Percentiles rank a stretch among this genome's conserved stretches.
Evolutionary conservation across 2,888 invertebrate genomes (phyloP).

Genomic region (Mythimna pallens): DNA sequence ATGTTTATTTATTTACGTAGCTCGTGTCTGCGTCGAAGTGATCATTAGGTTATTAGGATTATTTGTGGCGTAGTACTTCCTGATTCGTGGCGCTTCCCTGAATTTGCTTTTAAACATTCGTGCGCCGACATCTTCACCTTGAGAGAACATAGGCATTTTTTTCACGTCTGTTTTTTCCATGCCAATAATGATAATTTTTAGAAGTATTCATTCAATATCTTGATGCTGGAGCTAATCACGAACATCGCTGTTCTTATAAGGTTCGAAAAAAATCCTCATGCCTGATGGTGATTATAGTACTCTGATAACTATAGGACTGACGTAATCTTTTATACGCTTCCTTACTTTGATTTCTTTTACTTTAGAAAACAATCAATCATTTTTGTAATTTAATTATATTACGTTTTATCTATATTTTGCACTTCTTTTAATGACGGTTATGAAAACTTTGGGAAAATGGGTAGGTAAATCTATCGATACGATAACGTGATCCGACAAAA

Average conservation of each 20-base stretch:
- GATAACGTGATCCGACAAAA: not conserved
- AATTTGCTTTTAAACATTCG: conserved; percentile 82
- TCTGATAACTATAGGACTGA: conserved; percentile 79
- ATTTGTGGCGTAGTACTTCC: conserved; percentile 81
- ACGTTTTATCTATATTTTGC: not conserved
- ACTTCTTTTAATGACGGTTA: not conserved
- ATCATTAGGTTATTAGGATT: conserved; percentile 78
- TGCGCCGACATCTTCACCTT: conserved; percentile 87
- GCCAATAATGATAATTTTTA: conserved; percentile 85
- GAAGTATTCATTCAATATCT: conserved; percentile 86
- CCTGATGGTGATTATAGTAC: conserved; percentile 76
- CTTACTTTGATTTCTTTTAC: conserved; percentile 74
- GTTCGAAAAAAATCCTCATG: conserved; percentile 72
- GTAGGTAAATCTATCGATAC: not conserved
- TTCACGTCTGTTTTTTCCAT: conserved; percentile 81
- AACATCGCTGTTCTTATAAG: conserved; percentile 78
- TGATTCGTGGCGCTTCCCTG: conserved; percentile 85
- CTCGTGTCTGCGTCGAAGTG: conserved; percentile 65
- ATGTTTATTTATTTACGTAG: conserved; percentile 56
- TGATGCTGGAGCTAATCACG: conserved; percentile 84
- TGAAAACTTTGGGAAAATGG: not conserved
- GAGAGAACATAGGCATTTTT: conserved; percentile 85
- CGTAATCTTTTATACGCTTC: conserved; percentile 78
- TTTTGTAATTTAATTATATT: conserved; percentile 5
- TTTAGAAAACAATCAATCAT: conserved; percentile 45